Base-by-base conservation (phyloP, 2,113 vertebrate species). In the Lophius piscatorius region DNA sequence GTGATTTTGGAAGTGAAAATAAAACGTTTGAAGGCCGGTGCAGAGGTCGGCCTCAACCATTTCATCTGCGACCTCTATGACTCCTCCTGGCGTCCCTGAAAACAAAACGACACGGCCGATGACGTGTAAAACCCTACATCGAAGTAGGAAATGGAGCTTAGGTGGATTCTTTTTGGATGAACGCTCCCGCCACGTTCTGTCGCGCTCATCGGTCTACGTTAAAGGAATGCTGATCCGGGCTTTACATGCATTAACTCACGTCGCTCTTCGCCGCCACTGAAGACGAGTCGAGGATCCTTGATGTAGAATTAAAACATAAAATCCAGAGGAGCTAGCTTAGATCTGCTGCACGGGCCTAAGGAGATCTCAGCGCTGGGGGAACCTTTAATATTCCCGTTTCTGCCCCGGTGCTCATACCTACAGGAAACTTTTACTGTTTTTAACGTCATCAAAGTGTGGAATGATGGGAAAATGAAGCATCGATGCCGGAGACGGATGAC, bases 241-340 rank as follows among this genome's bases (percentile, higher is more conserved):
- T 73, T 82, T 67, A 49, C 70, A 71, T 70, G 57, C 39, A 78
- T 80, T 68, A 75, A 50, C 61, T 57, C 16, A 33, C 63, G 70
- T 66, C 70, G 56, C 56, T 55, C 40, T 60, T 52, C 52, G 29
- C 35, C 14, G 50, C 40, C 36, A 42, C 41, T 29, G 47, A 48
- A 46, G 40, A 54, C 23, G 20, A 62, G 70, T 76, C 64, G 62
- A 69, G 58, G 56, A 74, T 78, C 46, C 71, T 52, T 47, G 47
- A 63, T 70, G 68, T 38, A 10, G 69, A 75, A 62, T 82, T 82
- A 81, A 63, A 78, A 55, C 69, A 66, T 73, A 8, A 70, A 76
- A 84, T 79, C 55, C 66, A 70, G 68, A 48, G 51, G 48, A 63
- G 54, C 16, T 22, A 40, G 36, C 66, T 59, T 66, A 69, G 38